These are phyloP conservation scores for Leiothrix lutea DNA, from an alignment of 2,113 vertebrate species.

Conservation along the genomic window DNA sequence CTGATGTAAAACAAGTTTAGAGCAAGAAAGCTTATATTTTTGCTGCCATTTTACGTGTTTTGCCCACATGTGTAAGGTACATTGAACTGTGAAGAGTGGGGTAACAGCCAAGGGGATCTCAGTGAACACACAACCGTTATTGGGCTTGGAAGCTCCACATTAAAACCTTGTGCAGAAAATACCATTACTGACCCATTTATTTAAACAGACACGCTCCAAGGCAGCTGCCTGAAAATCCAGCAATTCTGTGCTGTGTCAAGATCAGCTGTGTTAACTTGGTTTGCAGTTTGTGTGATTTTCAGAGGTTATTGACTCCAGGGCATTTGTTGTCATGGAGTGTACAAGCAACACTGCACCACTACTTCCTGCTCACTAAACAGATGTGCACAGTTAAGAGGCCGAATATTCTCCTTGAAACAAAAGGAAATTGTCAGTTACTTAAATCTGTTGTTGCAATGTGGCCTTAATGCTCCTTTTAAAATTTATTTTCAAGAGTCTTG, in stretches of 20 bases:
- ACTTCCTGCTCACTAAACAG: not conserved
- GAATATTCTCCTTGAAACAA: not conserved
- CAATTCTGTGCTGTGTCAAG: not conserved
- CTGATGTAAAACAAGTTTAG: not conserved
- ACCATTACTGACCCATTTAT: not conserved
- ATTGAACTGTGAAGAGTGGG: not conserved
- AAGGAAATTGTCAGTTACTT: not conserved
- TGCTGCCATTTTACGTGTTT: not conserved
- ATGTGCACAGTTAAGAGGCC: not conserved
- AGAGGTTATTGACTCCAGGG: not conserved
- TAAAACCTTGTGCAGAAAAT: not conserved
- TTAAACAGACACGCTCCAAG: not conserved
- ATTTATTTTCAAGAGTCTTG: not conserved
- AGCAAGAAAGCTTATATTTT: not conserved
- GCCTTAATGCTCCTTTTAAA: not conserved
- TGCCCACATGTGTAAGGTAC: not conserved
- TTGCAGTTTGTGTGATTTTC: not conserved
- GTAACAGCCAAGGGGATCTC: not conserved
- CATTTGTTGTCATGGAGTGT: not conserved
- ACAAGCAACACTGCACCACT: not conserved
- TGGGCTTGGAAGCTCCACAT: not conserved
- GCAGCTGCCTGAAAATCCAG: not conserved
- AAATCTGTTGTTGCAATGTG: not conserved
- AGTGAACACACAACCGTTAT: not conserved
- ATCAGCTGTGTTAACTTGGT: not conserved